Percentiles rank a stretch among this genome's conserved stretches.
Conservation (phyloP, 1,140 invertebrate species). For the Anoplophora glabripennis region DNA sequence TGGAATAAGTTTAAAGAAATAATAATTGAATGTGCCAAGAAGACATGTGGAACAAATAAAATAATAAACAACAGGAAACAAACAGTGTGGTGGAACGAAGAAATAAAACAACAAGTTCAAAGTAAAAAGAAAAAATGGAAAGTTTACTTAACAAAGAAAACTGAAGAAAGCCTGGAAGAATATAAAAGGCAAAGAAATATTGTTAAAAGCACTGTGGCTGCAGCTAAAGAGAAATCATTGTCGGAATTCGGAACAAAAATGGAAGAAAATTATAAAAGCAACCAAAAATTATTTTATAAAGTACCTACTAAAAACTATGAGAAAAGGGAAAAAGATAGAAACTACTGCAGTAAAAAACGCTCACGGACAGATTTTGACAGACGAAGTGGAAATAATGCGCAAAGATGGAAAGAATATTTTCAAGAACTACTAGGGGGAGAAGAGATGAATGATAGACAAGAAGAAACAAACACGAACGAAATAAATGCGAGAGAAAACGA, state of each 20-base stretch:
- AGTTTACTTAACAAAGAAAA: too few relatives aligned
- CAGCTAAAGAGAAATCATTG: neutral
- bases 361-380: neutral
- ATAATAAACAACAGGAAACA: neutral
- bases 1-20: neutral
- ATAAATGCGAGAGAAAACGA: neutral
- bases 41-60: neutral
- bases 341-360: neutral
- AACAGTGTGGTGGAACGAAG: too few relatives aligned
- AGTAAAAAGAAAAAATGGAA: too few relatives aligned
- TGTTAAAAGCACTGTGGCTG: neutral
- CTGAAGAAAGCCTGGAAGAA: neutral
- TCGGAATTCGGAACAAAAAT: neutral
- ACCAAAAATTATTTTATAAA: slow-evolving; percentile 1
- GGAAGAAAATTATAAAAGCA: neutral
- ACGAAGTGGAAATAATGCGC: neutral
- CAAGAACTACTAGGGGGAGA: neutral
- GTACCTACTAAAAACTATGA: neutral
- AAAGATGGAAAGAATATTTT: slow-evolving; percentile 2
- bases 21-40: neutral
- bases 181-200: too few relatives aligned
- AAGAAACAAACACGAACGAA: neutral
- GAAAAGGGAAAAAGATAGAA: neutral
- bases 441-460: neutral
- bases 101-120: too few relatives aligned